phyloP scores from a whole-genome alignment of 2,797 vertebrate genomes.

The Glossophaga mutica region DNA sequence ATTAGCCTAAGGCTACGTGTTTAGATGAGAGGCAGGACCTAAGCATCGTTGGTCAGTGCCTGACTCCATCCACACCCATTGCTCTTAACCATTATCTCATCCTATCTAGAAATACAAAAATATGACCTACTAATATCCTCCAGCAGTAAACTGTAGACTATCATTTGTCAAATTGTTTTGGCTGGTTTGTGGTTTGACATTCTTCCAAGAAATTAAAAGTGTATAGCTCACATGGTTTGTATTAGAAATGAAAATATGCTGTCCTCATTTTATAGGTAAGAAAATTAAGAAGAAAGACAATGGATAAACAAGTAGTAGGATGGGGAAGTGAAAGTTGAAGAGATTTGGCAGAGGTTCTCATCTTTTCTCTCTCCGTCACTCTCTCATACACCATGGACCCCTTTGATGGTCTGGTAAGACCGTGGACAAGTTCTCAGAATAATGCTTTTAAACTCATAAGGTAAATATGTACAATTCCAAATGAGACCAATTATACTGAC shows the following conservation, averaged over 20 bases:
- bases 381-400: not conserved
- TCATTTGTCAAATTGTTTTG: not conserved
- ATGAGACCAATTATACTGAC: not conserved
- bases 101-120: not conserved
- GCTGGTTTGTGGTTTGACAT: not conserved
- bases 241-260: not conserved
- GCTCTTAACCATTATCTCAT: not conserved
- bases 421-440: not conserved
- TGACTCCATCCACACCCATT: not conserved
- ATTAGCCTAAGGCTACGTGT: not conserved
- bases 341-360: not conserved
- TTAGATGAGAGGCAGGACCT: not conserved
- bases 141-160: not conserved
- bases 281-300: not conserved
- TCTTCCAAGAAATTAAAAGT: slow-evolving; percentile 6
- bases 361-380: not conserved
- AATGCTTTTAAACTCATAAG: slow-evolving; percentile 1
- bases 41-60: not conserved
- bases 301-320: not conserved
- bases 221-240: not conserved
- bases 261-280: not conserved
- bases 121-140: not conserved
- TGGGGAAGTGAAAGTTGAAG: not conserved
- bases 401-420: not conserved
- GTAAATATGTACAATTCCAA: not conserved